Evolutionary conservation across 2,888 invertebrate genomes (phyloP), one percentile per base, ranked within the genome.

Genomic region (Enchytraeus crypticus): DNA sequence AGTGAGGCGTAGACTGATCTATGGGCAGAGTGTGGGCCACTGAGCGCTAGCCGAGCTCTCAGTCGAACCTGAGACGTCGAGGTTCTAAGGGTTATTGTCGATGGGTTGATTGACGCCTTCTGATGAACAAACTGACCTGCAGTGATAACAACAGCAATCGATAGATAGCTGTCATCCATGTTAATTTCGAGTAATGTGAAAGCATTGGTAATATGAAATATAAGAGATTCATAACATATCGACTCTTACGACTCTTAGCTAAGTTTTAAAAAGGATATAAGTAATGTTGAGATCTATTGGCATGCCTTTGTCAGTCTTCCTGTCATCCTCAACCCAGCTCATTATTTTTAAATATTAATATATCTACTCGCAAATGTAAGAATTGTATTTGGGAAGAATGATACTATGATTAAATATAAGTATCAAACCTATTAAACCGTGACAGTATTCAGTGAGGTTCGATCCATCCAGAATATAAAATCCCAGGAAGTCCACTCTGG

Each of bases 391-490:
- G n/a, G n/a, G n/a, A n/a, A n/a, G n/a, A n/a, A n/a, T n/a, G n/a
- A n/a, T n/a, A n/a, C n/a, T n/a, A n/a, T n/a, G n/a, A n/a, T n/a
- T n/a, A n/a, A n/a, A n/a, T n/a, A n/a, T n/a, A n/a, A n/a, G n/a
- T n/a, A n/a, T n/a, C n/a, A n/a, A 53, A 66, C 66, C 66, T 34
- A 66, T 34, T 21, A 66, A 56, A 5, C 66, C 66, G 46, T 63
- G 65, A 23, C 53, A 30, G 21, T 53, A 27, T 5, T 53, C 51
- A 2, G 65, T 61, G 14, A 66, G 53, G 0, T 62, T 62, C 1
- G 23, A 27, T 27, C 43, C 53, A 30, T 62, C 45, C 18, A 58
- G 47, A 21, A 66, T 30, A 47, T 66, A 66, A 46, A 66, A 62
- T n/a, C 66, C 66, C 29, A 66, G 53, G 46, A 58, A 66, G 51